Conservation (phyloP, 2,888 invertebrate genomes). For the Imbricaverruca yamaguchii region DNA sequence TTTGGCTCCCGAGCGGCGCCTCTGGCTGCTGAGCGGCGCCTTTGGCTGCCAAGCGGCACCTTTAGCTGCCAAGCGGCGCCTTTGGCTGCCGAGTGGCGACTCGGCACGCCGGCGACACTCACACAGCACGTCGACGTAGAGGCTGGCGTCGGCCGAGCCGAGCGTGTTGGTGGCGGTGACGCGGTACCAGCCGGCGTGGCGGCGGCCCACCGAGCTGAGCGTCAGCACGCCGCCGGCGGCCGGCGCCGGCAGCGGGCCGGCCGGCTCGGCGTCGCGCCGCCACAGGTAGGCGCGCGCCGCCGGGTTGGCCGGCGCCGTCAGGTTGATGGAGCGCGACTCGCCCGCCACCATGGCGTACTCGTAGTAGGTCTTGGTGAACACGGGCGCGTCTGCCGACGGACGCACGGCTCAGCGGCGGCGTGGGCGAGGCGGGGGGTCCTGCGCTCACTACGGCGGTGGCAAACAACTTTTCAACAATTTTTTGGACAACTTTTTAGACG, state of each 20-base stretch:
- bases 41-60: no score
- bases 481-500: no score
- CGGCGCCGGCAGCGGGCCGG: background rate
- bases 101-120: background rate
- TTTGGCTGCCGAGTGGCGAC: no score
- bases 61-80: no score
- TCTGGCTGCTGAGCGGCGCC: no score
- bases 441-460: no score
- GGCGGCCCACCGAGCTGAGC: background rate
- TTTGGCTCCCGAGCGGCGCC: no score
- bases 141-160: background rate
- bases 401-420: background rate
- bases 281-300: background rate
- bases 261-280: background rate
- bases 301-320: background rate
- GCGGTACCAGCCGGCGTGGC: conserved; percentile 3
- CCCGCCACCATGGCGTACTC: background rate
- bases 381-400: background rate
- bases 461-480: no score
- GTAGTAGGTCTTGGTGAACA: background rate
- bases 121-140: conserved; percentile 6
- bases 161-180: background rate
- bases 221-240: background rate
- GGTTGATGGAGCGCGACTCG: background rate
- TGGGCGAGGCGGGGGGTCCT: no score